phyloP scores from a whole-genome alignment of 2,113 vertebrate species.

The Parotia lawesii region DNA sequence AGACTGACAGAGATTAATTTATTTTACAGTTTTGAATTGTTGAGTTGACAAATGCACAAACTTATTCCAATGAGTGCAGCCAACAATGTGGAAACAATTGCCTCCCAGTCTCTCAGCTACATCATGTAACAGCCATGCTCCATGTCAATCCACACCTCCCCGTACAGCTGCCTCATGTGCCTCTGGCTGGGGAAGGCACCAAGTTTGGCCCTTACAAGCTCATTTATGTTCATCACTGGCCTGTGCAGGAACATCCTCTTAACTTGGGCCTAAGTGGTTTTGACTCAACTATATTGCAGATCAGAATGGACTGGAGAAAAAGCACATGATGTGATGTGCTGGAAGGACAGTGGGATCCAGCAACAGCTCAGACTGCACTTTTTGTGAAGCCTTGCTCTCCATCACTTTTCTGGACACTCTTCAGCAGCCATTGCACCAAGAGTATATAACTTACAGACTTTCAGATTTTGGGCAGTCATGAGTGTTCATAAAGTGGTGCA shows the following conservation, averaged over 20 bases:
- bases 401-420: not conserved
- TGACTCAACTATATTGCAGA: not conserved
- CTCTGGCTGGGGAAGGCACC: not conserved
- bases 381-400: not conserved
- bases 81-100: not conserved
- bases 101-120: not conserved
- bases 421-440: not conserved
- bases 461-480: not conserved
- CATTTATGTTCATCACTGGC: not conserved
- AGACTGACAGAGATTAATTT: not conserved
- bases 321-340: not conserved
- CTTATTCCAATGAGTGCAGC: not conserved
- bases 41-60: not conserved
- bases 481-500: not conserved
- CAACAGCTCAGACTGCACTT: not conserved
- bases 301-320: not conserved
- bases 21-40: not conserved
- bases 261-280: not conserved
- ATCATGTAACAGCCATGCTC: not conserved
- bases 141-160: not conserved
- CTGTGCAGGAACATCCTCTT: not conserved
- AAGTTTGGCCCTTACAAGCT: not conserved
- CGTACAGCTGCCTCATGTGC: not conserved
- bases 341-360: not conserved
- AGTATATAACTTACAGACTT: not conserved